Conservation (phyloP, 2,113 vertebrate species). For the Phalacrocorax brasilianus region DNA sequence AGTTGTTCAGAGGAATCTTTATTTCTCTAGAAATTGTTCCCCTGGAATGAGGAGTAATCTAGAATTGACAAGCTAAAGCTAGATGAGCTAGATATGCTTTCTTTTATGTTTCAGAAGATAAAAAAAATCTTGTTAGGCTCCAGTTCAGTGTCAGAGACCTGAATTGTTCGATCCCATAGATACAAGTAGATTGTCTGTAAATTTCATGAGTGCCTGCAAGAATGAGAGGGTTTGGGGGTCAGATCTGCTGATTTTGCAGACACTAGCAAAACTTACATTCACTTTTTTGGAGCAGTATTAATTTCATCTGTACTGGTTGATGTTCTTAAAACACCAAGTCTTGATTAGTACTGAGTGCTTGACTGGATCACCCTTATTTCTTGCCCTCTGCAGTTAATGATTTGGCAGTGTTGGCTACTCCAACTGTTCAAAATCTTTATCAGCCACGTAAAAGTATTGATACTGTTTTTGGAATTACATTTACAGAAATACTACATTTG, state of each 20-base stretch:
- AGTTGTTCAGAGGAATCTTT: background rate
- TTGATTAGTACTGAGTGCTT: background rate
- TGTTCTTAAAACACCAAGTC: background rate
- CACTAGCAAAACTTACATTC: background rate
- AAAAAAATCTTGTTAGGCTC: background rate
- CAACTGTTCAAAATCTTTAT: background rate
- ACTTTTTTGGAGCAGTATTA: background rate
- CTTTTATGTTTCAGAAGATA: background rate
- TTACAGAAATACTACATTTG: background rate
- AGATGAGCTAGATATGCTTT: background rate
- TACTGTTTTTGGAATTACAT: background rate
- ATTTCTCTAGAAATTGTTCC: background rate
- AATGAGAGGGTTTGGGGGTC: background rate
- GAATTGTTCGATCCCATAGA: background rate
- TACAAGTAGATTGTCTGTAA: background rate
- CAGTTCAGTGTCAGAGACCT: background rate
- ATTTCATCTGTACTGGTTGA: background rate
- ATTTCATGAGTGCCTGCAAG: background rate
- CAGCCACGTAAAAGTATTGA: background rate
- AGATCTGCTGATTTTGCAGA: background rate
- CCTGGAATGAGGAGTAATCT: background rate
- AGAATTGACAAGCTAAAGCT: background rate
- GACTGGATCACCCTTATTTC: background rate
- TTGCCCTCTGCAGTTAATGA: background rate
- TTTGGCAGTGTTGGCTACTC: background rate